Percentiles rank a stretch among this genome's conserved stretches.
Evolutionary conservation across 2,797 vertebrate species (phyloP).

Genomic region (Diceros bicornis): DNA sequence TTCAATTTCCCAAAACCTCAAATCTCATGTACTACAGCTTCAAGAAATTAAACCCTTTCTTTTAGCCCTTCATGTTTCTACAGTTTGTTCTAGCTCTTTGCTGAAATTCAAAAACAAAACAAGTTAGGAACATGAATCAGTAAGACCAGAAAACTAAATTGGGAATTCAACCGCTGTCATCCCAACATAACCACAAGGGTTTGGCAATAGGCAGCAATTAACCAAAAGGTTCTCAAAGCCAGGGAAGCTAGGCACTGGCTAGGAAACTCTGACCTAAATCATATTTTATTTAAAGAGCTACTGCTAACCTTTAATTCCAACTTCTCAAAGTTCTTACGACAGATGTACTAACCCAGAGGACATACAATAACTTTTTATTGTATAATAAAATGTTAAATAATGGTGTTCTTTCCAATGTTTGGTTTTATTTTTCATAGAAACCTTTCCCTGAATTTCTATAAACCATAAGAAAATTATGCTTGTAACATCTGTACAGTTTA

Average conservation of each 20-base stretch:
- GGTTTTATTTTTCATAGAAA: slow-evolving; percentile 79
- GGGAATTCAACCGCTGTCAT: slow-evolving; percentile 50
- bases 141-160: slow-evolving; percentile 63
- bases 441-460: slow-evolving; percentile 71
- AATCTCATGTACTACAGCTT: slow-evolving; percentile 55
- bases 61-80: slow-evolving; percentile 43
- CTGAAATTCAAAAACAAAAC: slow-evolving; percentile 55
- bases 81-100: slow-evolving; percentile 26
- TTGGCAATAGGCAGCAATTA: slow-evolving; percentile 63
- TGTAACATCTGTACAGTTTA: slow-evolving; percentile 67
- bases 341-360: slow-evolving; percentile 69
- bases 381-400: slow-evolving; percentile 76
- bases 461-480: slow-evolving; percentile 60
- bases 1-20: slow-evolving; percentile 60
- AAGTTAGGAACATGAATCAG: slow-evolving; percentile 31
- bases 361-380: slow-evolving; percentile 78
- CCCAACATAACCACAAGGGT: slow-evolving; percentile 60
- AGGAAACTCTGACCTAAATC: slow-evolving; percentile 52
- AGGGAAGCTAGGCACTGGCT: neutral
- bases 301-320: slow-evolving; percentile 73
- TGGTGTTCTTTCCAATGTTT: slow-evolving; percentile 71
- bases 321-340: slow-evolving; percentile 68
- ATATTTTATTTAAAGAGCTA: slow-evolving; percentile 72
- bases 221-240: slow-evolving; percentile 42
- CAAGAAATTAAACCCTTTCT: slow-evolving; percentile 59